These are phyloP conservation scores for Sitta europaea DNA, from an alignment of 2,113 vertebrate genomes.

Conservation along the genomic window DNA sequence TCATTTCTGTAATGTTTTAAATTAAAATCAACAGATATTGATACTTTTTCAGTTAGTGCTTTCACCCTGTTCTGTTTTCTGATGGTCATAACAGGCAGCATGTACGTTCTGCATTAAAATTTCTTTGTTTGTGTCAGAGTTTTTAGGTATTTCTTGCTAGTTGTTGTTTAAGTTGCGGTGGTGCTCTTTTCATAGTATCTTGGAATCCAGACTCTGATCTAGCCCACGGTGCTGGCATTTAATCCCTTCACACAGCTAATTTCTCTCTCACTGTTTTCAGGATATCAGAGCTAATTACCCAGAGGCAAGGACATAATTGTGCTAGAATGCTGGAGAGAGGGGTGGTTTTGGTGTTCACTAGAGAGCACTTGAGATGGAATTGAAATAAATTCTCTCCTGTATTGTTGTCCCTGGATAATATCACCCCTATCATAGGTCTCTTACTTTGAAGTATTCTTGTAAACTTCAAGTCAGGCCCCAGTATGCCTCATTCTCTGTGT, in stretches of 20 bases:
- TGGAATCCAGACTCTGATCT: not conserved
- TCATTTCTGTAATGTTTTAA: not conserved
- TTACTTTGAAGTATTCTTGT: not conserved
- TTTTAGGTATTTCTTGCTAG: not conserved
- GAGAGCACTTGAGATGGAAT: not conserved
- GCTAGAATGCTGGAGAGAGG: not conserved
- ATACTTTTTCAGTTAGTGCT: not conserved
- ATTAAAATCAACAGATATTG: not conserved
- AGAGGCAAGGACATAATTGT: not conserved
- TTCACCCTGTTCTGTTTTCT: not conserved
- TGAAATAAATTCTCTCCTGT: not conserved
- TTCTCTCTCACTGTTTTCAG: not conserved
- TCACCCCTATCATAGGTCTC: not conserved
- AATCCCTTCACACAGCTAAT: not conserved
- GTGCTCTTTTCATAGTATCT: not conserved
- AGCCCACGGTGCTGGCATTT: not conserved
- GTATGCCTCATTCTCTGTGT: not conserved
- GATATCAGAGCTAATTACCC: not conserved
- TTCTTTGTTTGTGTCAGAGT: not conserved
- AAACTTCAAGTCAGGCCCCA: not conserved
- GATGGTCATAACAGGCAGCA: not conserved
- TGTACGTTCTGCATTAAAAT: not conserved
- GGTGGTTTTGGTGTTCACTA: not conserved
- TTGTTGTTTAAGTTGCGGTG: not conserved
- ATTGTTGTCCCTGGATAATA: not conserved